Base-by-base conservation (phyloP, 2,888 invertebrate genomes). In the Yponomeuta plumbellus region DNA sequence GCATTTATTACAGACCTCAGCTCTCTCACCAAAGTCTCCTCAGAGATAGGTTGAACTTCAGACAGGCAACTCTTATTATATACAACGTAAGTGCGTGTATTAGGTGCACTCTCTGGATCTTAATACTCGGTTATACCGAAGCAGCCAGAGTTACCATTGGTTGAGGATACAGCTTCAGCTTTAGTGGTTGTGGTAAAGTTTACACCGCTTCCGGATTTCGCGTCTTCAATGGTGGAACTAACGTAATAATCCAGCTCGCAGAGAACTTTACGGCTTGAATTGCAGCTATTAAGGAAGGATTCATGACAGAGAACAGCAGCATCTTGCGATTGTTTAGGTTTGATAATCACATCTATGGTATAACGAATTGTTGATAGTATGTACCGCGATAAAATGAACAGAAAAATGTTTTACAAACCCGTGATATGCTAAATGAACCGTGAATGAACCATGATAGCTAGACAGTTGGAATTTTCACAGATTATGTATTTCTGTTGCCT, bases 131-230 rank as follows among this genome's bases (percentile, higher is more conserved):
- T 17, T 52, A 52, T 5, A 52, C 1, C 17, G 3, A 52, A 17
- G 17, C 44, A 52, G 44, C 44, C 11, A 52, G 13, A 3, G 44
- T 52, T 52, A 2, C 10, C 59, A 22, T 21, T 23, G 22, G 59
- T 59, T 59, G 59, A 59, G 17, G 17, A 52, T 52, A 52, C 44
- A 6, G 44, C 44, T 52, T 52, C 44, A 52, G 59, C 2, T 63
- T 63, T 63, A 63, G 63, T 63, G 63, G 44, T 52, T 63, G 63
- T 40, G 63, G 44, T 63, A 44, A 63, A 63, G 40, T 63, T 63
- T 44, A 63, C 63, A 44, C 11, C 63, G 44, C 63, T 63, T 63
- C 63, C 63, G 62, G 26, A 62, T 39, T 62, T 26, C 62, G 62
- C 62, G 26, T 59, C 62, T 39, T 21, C 21, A 23, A 22, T 22